Base-by-base conservation (phyloP, 2,888 invertebrate species). In the Yponomeuta cagnagella region DNA sequence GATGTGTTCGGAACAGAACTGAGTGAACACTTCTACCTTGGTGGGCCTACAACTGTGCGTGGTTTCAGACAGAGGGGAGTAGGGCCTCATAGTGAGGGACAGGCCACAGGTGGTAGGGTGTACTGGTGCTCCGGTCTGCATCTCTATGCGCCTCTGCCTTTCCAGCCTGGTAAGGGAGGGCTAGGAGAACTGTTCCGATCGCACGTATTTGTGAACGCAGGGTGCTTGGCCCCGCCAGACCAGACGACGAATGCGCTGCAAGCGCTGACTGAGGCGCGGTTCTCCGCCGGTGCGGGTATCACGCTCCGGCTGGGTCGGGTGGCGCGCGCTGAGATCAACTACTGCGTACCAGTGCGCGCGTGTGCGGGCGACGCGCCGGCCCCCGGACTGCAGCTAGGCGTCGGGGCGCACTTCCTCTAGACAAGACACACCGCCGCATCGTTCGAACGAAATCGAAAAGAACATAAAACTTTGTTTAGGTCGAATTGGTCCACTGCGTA, bases 311-410 rank as follows among this genome's bases (percentile, higher is more conserved):
- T 99, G 72, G 98, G 89, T 0, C 78, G 75, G 94, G 96, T 95
- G 74, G 98, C 98, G n/a, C 94, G 98, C 72, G 93, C 99, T 71
- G 99, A 99, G 93, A 94, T 99, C 71, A 99, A 99, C 93, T 98
- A 99, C 90, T 96, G 97, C 85, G 88, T 96, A 80, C 99, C 99
- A 65, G 78, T 96, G 71, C 88, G 92, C 68, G 94, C 94, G 74
- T 92, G 93, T 75, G 86, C 92, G 73, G 94, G 93, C 15, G 98
- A 98, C 88, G 90, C 86, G 76, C 77, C 93, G 71, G 90, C 94
- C 70, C 93, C 94, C 74, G 97, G 97, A 66, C 93, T 97, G 77
- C 97, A 97, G 89, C 95, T 97, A 82, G 98, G 97, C 58, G 94
- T 97, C 76, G 97, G 97, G 48, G 93, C 96, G 70, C 94, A 96